phyloP scores from a whole-genome alignment of 2,113 vertebrate genomes.

The Coptodon bakossiorum region DNA sequence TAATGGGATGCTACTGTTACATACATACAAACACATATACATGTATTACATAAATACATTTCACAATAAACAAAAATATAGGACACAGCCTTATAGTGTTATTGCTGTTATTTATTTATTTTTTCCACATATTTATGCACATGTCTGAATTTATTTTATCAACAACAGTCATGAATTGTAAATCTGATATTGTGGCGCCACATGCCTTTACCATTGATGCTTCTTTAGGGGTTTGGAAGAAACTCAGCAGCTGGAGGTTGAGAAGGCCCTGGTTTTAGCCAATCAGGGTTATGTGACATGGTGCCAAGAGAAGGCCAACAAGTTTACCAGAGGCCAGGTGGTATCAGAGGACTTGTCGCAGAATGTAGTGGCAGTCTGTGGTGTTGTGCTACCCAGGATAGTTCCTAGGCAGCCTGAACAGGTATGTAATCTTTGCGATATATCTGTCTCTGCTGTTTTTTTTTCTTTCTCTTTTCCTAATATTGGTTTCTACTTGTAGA shows the following conservation, averaged over 20 bases:
- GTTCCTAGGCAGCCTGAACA: slow-evolving; percentile 51
- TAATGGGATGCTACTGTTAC: not conserved
- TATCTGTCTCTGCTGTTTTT: accelerated
- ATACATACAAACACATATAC: not conserved
- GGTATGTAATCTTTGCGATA: slow-evolving; percentile 50
- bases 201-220: not conserved
- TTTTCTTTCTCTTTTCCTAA: not conserved
- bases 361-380: slow-evolving; percentile 84
- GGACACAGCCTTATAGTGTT: not conserved
- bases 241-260: slow-evolving; percentile 78
- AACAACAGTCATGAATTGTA: not conserved
- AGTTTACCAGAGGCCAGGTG: slow-evolving; percentile 75
- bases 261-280: slow-evolving; percentile 83
- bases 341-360: slow-evolving; percentile 81
- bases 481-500: not conserved
- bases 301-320: slow-evolving; percentile 74
- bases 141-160: not conserved
- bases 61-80: not conserved
- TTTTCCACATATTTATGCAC: not conserved
- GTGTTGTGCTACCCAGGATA: slow-evolving; percentile 80
- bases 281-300: slow-evolving; percentile 80
- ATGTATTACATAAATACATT: not conserved
- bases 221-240: slow-evolving; percentile 82
- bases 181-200: not conserved
- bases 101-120: not conserved